These are phyloP conservation scores for rabbit (Oryctolagus cuniculus) DNA, from an alignment of 2,113 vertebrate genomes.

Conservation along the genomic window mOryCun1.1 NC_091434.1:166037001-166037500, in stretches of 20 bases:
- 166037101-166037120: background rate
- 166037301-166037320: conserved; percentile 52
- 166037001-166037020: background rate
- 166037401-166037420: conserved; percentile 44
- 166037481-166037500: background rate
- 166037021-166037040: background rate
- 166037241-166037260: background rate
- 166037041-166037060: background rate
- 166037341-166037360: background rate
- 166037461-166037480: background rate
- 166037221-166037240: background rate
- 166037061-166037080: background rate
- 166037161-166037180: background rate
- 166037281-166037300: background rate
- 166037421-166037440: background rate
- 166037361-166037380: conserved; percentile 53
- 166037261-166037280: background rate
- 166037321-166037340: background rate
- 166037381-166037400: conserved; percentile 59
- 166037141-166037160: background rate
- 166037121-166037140: background rate
- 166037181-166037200: background rate
- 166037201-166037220: background rate
- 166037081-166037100: background rate
- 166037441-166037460: conserved; percentile 33